phyloP scores from a whole-genome alignment of 2,113 vertebrate genomes.

The Condylura cristata region DNA sequence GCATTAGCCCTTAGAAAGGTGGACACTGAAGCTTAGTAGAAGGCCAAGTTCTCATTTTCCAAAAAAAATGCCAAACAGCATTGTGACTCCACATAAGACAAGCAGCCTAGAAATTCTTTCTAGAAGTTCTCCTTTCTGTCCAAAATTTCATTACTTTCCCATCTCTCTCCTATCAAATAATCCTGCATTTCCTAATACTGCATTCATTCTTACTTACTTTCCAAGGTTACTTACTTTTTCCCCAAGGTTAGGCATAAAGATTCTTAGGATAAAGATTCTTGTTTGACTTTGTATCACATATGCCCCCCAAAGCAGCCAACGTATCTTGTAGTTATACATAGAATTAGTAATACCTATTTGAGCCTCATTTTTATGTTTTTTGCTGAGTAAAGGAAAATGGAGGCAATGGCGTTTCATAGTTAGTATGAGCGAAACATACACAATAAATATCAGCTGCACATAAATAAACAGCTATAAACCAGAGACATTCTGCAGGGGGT shows the following conservation, averaged over 20 bases:
- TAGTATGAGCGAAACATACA: neutral
- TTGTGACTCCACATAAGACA: neutral
- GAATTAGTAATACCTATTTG: neutral
- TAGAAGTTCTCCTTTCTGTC: neutral
- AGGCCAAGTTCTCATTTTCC: neutral
- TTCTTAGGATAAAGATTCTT: neutral
- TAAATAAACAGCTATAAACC: too few species aligned
- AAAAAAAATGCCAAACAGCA: neutral
- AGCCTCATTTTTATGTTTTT: neutral
- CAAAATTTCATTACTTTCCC: neutral
- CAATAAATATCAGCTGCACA: neutral
- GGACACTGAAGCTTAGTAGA: neutral
- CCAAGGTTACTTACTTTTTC: neutral
- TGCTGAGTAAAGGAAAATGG: neutral
- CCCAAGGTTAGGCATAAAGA: neutral
- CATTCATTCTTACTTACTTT: neutral
- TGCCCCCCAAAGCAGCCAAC: neutral
- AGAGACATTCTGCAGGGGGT: too few species aligned
- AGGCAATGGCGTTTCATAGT: neutral
- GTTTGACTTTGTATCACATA: neutral
- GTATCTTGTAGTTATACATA: neutral
- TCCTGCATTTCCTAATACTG: accelerated
- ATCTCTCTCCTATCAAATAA: neutral
- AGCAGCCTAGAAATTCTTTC: neutral
- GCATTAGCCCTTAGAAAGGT: neutral